Conservation (phyloP, 2,113 vertebrate genomes). For the Dasyornis broadbenti region DNA sequence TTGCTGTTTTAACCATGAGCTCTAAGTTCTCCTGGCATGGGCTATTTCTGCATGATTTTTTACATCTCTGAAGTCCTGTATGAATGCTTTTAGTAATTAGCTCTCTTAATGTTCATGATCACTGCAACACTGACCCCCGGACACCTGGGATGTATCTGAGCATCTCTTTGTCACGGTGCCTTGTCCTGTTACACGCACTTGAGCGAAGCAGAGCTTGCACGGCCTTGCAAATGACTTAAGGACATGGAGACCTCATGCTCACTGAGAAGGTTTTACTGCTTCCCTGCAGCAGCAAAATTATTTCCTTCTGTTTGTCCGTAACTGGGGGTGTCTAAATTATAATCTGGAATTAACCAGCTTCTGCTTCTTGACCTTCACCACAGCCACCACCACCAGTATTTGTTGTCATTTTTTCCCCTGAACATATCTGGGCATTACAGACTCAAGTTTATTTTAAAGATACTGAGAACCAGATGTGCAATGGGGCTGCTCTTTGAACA, state of each 20-base stretch:
- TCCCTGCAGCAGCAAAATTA: background rate
- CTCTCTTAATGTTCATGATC: background rate
- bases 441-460: background rate
- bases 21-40: background rate
- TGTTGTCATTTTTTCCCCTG: background rate
- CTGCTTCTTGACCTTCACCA: background rate
- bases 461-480: background rate
- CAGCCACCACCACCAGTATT: background rate
- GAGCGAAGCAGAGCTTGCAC: background rate
- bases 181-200: rapidly evolving
- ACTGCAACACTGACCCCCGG: background rate
- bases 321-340: background rate
- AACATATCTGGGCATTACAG: background rate
- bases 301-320: background rate
- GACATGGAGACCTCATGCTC: background rate
- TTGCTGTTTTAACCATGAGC: background rate
- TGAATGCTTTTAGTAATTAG: background rate
- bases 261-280: background rate
- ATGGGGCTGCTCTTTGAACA: background rate
- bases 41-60: background rate
- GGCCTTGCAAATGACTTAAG: background rate
- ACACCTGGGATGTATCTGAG: background rate
- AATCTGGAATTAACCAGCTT: background rate
- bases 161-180: background rate
- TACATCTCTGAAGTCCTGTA: background rate